Base-by-base conservation (phyloP, 1,140 invertebrate genomes). In the Phymastichus coffea region DNA sequence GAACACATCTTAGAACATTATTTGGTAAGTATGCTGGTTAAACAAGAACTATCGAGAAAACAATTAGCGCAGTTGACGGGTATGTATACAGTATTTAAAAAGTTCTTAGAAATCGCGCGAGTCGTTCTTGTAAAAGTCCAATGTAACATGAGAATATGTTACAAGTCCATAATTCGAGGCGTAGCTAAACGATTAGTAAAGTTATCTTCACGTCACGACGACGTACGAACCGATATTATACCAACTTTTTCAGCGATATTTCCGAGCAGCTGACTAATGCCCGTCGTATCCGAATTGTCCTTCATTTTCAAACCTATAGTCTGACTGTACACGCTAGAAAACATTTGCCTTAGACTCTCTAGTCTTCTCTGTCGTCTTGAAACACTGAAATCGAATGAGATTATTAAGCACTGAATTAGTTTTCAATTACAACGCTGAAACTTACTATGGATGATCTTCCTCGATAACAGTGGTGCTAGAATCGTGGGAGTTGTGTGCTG, bases 241-340 rank as follows among this genome's bases (percentile, higher is more conserved):
- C 83, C 84, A 57, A 86, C 83, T 80, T 82, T 86, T 63, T 84
- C 83, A 30, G 81, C 82, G 66, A 85, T 79, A 57, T 82, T 84
- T 48, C 83, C 83, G 15, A 85, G 69, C 7, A 86, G 55, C 57
- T 80, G 80, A 35, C 80, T 74, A 14, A 85, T 63, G 8, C 80
- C 77, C 56, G 70, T 72, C 25, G 70, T 75, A 73, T 77, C 81
- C 33, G 70, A 83, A 70, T 81, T 80, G 61, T 80, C 80, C 55
- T 82, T 83, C 68, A 81, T 78, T 64, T 80, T 81, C 63, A 83
- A 79, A 40, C 78, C 81, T 65, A 85, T 80, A 35, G 80, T 79
- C 55, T 80, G 77, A 70, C 73, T 80, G 66, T 84, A 86, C 48
- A 77, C 75, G 47, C 75, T 81, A 64, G 81, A 82, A 74, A 83